Evolutionary conservation across 1,140 invertebrate genomes (phyloP), one percentile per base, ranked within the genome.

Genomic region (Rhizoglyphus robini): DNA sequence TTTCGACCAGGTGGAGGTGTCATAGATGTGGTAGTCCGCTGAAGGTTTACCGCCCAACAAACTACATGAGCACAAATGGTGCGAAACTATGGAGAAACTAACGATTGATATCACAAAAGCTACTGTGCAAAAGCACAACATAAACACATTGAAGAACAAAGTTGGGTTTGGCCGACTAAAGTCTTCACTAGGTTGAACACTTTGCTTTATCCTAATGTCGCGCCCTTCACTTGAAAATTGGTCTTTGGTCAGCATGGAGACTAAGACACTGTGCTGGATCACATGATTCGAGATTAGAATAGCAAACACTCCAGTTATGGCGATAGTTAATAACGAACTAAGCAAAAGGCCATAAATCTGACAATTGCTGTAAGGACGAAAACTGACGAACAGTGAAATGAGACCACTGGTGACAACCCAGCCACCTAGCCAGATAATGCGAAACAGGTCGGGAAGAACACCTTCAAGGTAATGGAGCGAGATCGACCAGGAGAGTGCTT

Each of bases 61-160:
- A 20, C 5, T n/a, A 63, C 36, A 57, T 20, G 30, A 63, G 23
- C 61, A 63, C 18, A 63, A 15, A 20, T 63, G 30, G 32, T 46
- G 61, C n/a, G 27, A 18, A 30, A 32, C 34, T 3, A 63, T 63
- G 36, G 5, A 47, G 23, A 46, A 63, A 23, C 32, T 41, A 5
- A 63, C 23, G 23, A 63, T 63, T 46, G 61, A 63, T 63, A 63
- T 38, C 4, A 63, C 36, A 23, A 54, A 63, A 11, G 61, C 47
- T 8, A 63, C 11, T 11, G 23, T 46, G 23, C 36, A 63, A 41
- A 63, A 63, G 15, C n/a, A 25, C n/a, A 46, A 41, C 61, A 63
- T 46, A 18, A 46, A 47, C 4, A 36, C 11, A 49, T 47, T 63
- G 5, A 63, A 36, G 5, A 63, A 25, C 15, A 47, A 5, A 13